These are phyloP conservation scores for Yponomeuta evonymella DNA, from an alignment of 2,888 invertebrate species.

Conservation along the genomic window DNA sequence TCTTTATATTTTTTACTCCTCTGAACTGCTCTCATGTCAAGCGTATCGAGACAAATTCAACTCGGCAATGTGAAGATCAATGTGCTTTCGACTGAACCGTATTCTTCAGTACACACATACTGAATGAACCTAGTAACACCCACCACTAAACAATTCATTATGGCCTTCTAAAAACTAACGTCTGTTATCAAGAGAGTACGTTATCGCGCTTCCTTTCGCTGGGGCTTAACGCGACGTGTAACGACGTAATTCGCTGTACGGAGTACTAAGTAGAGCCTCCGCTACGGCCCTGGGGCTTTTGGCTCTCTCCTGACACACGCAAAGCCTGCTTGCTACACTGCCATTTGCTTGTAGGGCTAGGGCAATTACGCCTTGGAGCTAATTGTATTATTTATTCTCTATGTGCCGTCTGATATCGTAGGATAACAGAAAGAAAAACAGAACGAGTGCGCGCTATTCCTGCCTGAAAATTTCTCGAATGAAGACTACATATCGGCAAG, in stretches of 20 bases:
- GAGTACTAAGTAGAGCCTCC: neutral
- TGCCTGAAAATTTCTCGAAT: no score
- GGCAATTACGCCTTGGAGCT: no score
- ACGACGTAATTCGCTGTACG: constrained; percentile 12
- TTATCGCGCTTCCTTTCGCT: constrained; percentile 14
- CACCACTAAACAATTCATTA: neutral
- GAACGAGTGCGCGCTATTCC: no score
- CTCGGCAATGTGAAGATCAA: no score
- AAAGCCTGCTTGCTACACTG: neutral
- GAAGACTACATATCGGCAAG: no score
- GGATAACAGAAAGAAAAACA: no score
- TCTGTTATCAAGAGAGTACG: neutral
- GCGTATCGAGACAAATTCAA: no score
- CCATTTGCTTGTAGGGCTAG: neutral
- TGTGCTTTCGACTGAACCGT: neutral
- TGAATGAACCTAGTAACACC: neutral
- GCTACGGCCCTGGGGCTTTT: neutral
- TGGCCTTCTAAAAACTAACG: neutral
- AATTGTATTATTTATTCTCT: no score
- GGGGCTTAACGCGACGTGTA: constrained; percentile 13
- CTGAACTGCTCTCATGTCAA: no score
- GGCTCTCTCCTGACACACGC: neutral
- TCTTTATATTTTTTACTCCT: no score
- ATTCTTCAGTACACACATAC: neutral
- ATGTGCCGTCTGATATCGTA: no score